Conservation (phyloP, 92 coral and sea anemone genomes). For the Pocillopora grandis region DNA sequence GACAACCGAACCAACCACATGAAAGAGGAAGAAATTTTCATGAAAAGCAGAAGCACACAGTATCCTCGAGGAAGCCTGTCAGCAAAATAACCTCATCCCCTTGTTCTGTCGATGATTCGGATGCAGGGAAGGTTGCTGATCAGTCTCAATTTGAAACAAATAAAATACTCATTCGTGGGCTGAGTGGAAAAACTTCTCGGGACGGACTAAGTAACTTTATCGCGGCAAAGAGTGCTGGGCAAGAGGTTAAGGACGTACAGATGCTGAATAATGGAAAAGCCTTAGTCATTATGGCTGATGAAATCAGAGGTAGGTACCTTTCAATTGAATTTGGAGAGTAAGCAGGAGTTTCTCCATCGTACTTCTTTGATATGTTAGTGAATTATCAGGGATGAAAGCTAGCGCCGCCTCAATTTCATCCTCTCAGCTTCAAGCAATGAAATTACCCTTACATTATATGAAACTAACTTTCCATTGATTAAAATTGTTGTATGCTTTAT, state of each 20-base stretch:
- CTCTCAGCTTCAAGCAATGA: no score
- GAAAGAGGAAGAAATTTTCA: not conserved
- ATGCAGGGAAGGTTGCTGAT: not conserved
- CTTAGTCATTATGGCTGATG: constrained; percentile 31
- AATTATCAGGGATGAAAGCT: no score
- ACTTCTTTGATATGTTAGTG: no score
- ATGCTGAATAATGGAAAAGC: constrained; percentile 51
- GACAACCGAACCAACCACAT: not conserved
- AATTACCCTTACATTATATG: no score
- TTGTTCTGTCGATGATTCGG: not conserved
- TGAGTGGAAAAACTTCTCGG: constrained; percentile 53
- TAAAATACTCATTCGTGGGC: constrained; percentile 50
- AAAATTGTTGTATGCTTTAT: no score
- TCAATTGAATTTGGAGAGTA: not conserved
- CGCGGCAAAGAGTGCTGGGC: constrained; percentile 61
- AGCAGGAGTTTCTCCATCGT: no score
- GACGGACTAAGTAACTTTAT: constrained; percentile 60
- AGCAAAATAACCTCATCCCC: no score
- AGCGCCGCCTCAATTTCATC: no score
- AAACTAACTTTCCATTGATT: no score
- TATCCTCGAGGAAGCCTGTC: no score
- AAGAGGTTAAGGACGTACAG: constrained; percentile 45
- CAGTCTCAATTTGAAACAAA: constrained; percentile 41
- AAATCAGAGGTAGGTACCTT: constrained; percentile 10
- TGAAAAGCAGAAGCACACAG: no score